Conservation (phyloP, 2,113 vertebrate genomes). For the Miniopterus natalensis region DNA sequence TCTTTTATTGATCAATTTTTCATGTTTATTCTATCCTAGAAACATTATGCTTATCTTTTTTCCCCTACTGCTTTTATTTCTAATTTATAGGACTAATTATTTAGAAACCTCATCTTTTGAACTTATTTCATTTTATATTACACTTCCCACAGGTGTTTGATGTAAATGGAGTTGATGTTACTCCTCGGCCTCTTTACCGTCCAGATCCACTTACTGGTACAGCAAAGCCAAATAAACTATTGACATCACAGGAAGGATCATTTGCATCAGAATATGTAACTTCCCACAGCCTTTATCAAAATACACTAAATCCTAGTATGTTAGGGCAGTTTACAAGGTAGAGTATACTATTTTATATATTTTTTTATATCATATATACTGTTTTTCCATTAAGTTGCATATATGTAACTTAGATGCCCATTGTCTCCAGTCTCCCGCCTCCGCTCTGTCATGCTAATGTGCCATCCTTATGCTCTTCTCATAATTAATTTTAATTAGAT, state of each 20-base stretch:
- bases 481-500: not conserved
- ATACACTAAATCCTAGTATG: conserved; percentile 83
- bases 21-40: not conserved
- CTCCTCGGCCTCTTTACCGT: conserved; percentile 91
- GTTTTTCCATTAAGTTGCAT: not conserved
- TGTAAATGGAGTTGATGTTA: conserved; percentile 90
- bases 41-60: not conserved
- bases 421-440: not conserved
- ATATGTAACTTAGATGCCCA: not conserved
- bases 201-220: conserved; percentile 80
- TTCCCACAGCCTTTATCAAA: conserved; percentile 83
- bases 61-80: not conserved
- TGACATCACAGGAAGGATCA: conserved; percentile 84
- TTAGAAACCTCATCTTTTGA: not conserved
- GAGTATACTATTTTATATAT: not conserved
- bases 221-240: conserved; percentile 86
- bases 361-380: not conserved
- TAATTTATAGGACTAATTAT: not conserved
- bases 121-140: conserved; percentile 40
- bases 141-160: conserved; percentile 91
- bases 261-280: conserved; percentile 80
- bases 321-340: conserved; percentile 90
- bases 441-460: not conserved
- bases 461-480: not conserved
- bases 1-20: conserved; percentile 16